phyloP scores from a whole-genome alignment of 2,797 vertebrate genomes.

The Acomys russatus region DNA sequence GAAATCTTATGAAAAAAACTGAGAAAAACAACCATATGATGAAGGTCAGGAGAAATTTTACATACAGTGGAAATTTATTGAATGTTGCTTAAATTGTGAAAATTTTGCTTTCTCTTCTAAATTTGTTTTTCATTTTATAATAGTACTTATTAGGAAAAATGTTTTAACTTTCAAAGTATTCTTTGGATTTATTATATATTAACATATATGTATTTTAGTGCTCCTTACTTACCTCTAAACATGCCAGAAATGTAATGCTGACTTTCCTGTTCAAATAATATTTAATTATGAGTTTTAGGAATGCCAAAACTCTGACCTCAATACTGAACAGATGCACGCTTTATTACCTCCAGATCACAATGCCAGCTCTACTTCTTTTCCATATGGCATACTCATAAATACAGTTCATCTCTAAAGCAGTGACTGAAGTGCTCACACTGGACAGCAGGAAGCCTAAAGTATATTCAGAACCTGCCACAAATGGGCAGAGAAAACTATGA shows the following conservation, averaged over 20 bases:
- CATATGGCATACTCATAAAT: neutral
- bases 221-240: neutral
- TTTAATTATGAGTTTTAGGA: conserved; percentile 24
- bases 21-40: neutral
- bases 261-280: neutral
- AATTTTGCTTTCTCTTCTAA: neutral
- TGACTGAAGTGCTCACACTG: neutral
- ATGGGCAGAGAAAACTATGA: neutral
- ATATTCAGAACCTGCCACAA: neutral
- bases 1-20: conserved; percentile 35
- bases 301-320: neutral
- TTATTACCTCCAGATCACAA: neutral
- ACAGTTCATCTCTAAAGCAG: neutral
- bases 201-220: neutral
- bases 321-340: neutral
- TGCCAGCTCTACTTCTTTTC: neutral
- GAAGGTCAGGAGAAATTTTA: neutral
- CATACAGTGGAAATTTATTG: neutral
- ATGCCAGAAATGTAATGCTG: neutral
- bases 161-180: conserved; percentile 2
- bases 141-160: neutral
- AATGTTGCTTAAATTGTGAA: neutral
- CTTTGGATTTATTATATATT: neutral
- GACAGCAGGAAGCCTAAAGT: neutral
- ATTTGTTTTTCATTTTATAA: conserved; percentile 17